A percentile compares a stretch with the other conserved stretches of the same genome.
Evolutionary conservation across 2,888 invertebrate species (phyloP).

Genomic region (Phragmatobia fuliginosa): DNA sequence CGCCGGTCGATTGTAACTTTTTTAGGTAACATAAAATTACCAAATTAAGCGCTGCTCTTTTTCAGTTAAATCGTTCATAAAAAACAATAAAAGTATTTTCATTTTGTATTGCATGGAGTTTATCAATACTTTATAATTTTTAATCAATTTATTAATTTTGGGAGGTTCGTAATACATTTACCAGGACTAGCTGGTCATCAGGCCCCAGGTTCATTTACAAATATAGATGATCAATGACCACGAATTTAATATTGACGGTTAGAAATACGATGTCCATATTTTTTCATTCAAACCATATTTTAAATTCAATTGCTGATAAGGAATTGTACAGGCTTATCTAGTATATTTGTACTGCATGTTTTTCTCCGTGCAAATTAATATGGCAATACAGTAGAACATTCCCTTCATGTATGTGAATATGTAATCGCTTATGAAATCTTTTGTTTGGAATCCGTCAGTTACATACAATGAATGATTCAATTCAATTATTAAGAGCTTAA

Average conservation of each 20-base stretch:
- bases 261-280: background rate
- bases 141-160: no score
- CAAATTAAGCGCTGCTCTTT: background rate
- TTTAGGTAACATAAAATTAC: background rate
- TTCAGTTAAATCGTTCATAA: background rate
- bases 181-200: no score
- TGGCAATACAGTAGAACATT: slow-evolving; percentile 10
- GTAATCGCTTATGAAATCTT: slow-evolving; percentile 60
- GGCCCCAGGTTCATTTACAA: no score
- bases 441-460: slow-evolving; percentile 43
- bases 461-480: slow-evolving; percentile 39
- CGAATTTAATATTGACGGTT: no score
- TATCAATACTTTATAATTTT: no score
- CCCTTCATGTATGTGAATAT: slow-evolving; percentile 32
- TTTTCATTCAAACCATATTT: background rate
- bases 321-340: slow-evolving; percentile 10
- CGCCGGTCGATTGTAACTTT: no score
- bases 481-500: slow-evolving; percentile 35
- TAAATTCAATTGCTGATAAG: background rate
- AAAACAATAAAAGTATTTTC: no score
- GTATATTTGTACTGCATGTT: background rate
- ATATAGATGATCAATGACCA: no score
- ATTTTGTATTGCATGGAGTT: no score
- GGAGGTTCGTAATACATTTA: no score
- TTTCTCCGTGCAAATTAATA: slow-evolving; percentile 15